Conservation (phyloP, 2,888 invertebrate genomes). For the Hoplodrina blanda region DNA sequence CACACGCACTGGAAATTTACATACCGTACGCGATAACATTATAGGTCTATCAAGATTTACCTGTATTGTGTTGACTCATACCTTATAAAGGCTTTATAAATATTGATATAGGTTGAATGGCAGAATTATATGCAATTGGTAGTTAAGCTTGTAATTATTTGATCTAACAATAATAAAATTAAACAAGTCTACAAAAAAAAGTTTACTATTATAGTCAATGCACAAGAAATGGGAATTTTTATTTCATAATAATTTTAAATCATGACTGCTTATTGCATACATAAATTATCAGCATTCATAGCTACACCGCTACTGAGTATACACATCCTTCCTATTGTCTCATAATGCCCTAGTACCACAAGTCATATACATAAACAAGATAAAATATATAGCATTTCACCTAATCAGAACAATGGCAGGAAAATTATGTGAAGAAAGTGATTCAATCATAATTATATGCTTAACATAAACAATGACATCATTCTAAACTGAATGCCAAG, state of each 20-base stretch:
- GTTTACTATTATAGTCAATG: no score
- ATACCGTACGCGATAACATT: slow-evolving; percentile 52
- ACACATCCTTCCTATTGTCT: not conserved
- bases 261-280: not conserved
- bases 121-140: slow-evolving; percentile 8
- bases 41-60: slow-evolving; percentile 45
- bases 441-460: slow-evolving; percentile 21
- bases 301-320: not conserved
- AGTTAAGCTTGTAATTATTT: not conserved
- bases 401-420: slow-evolving; percentile 28
- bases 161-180: not conserved
- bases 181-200: no score
- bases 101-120: slow-evolving; percentile 33
- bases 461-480: slow-evolving; percentile 26
- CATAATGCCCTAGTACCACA: not conserved
- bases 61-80: slow-evolving; percentile 44
- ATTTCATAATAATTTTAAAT: no score
- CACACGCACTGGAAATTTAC: slow-evolving; percentile 38
- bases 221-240: no score
- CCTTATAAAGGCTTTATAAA: slow-evolving; percentile 35
- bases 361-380: slow-evolving; percentile 8
- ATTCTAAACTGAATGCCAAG: not conserved
- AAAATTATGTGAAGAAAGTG: slow-evolving; percentile 11
- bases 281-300: not conserved
- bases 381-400: slow-evolving; percentile 13